Conservation (phyloP, 2,888 invertebrate genomes). For the Drosophila phalerata region DNA sequence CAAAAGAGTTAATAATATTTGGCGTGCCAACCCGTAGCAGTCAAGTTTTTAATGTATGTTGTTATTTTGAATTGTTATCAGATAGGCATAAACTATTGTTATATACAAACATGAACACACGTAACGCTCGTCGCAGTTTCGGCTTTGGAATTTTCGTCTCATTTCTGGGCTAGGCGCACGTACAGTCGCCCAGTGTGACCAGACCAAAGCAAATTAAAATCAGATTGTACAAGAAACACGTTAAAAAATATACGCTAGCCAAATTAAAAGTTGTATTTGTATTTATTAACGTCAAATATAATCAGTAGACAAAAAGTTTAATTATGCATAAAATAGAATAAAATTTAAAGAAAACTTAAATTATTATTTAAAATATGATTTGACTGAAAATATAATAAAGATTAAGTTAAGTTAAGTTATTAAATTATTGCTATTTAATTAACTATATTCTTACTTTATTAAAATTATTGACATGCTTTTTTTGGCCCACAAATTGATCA, state of each 20-base stretch:
- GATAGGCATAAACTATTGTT: conserved; percentile 40
- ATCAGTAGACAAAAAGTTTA: no score
- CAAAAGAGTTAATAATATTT: conserved; percentile 27
- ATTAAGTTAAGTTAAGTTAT: no score
- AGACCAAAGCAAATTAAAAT: neutral
- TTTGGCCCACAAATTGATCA: conserved; percentile 44
- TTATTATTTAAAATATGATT: no score
- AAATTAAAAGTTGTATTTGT: conserved; percentile 4
- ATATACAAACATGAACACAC: conserved; percentile 35
- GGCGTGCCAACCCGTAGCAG: conserved; percentile 58
- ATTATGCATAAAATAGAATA: no score
- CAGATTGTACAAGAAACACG: conserved; percentile 12
- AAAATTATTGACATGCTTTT: conserved; percentile 3
- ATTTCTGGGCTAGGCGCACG: conserved; percentile 35
- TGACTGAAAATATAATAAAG: no score
- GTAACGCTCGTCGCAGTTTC: conserved; percentile 41
- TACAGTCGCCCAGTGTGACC: conserved; percentile 23
- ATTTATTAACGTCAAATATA: no score
- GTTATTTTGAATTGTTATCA: conserved; percentile 51
- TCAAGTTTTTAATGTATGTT: conserved; percentile 38
- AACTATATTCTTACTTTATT: neutral
- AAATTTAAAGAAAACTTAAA: no score
- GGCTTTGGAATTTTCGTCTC: conserved; percentile 34
- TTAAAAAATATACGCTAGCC: neutral
- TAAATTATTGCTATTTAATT: neutral